These are phyloP conservation scores for Heliconius hortense DNA, from an alignment of 2,888 invertebrate species.

Conservation along the genomic window DNA sequence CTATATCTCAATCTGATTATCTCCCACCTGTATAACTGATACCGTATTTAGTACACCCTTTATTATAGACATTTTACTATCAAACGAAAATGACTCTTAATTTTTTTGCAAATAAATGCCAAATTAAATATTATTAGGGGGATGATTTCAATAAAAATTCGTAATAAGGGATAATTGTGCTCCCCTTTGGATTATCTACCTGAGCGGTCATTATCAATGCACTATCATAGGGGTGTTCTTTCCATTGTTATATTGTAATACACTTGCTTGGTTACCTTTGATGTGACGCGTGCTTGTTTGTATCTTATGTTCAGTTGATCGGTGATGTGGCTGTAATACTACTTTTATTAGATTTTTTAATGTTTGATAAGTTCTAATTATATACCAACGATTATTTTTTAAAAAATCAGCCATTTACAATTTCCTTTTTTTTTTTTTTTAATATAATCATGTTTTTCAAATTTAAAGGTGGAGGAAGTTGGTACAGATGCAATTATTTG, in stretches of 20 bases:
- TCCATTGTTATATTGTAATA: conserved; percentile 47
- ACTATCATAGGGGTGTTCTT: conserved; percentile 50
- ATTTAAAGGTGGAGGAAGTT: too few species aligned
- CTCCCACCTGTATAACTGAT: conserved; percentile 70
- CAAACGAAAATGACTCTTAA: conserved; percentile 42
- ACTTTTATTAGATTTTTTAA: conserved; percentile 23
- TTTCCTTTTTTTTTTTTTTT: not conserved
- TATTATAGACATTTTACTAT: conserved; percentile 40
- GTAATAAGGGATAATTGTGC: conserved; percentile 68
- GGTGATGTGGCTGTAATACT: conserved; percentile 2
- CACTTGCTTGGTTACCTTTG: conserved; percentile 73
- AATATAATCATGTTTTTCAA: not conserved
- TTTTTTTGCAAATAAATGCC: conserved; percentile 28
- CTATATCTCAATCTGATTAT: conserved; percentile 66
- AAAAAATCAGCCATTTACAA: not conserved
- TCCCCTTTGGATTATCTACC: conserved; percentile 75
- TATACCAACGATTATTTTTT: not conserved
- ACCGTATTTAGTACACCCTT: conserved; percentile 55
- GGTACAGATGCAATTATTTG: too few species aligned
- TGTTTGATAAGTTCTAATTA: not conserved
- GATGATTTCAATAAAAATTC: conserved; percentile 47
- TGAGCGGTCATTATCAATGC: conserved; percentile 64
- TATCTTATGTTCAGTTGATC: conserved; percentile 33
- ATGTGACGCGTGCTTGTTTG: conserved; percentile 60
- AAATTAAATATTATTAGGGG: conserved; percentile 32